phyloP scores from a whole-genome alignment of 2,888 invertebrate species.

The Sinohyriopsis cumingii region DNA sequence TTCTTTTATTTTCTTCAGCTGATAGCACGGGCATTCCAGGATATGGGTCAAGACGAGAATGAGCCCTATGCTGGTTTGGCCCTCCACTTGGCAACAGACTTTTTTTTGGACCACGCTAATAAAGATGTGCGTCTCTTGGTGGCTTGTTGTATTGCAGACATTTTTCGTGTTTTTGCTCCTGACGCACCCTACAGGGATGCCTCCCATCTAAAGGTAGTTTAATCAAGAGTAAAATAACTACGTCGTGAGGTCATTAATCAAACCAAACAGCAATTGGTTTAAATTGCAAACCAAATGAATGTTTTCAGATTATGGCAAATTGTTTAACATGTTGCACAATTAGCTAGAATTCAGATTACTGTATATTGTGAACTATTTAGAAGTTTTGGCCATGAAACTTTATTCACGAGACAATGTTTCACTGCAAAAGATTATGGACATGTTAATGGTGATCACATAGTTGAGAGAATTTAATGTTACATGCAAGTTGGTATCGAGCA shows the following conservation, averaged over 20 bases:
- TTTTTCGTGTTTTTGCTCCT: conserved; percentile 95
- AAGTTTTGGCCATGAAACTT: too few species aligned
- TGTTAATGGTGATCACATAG: too few species aligned
- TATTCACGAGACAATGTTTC: too few species aligned
- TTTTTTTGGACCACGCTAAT: conserved; percentile 90
- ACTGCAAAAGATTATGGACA: too few species aligned
- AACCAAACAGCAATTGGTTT: too few species aligned
- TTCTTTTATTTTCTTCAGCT: conserved; percentile 51
- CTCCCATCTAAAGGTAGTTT: conserved; percentile 84
- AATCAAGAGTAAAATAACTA: conserved; percentile 5
- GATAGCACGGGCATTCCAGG: conserved; percentile 91
- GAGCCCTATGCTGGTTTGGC: conserved; percentile 80
- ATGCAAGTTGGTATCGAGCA: too few species aligned
- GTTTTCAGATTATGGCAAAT: background rate
- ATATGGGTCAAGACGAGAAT: conserved; percentile 94
- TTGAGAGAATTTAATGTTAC: too few species aligned
- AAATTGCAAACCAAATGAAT: background rate
- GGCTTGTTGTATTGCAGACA: conserved; percentile 98
- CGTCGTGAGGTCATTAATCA: too few species aligned
- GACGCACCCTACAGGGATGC: conserved; percentile 98
- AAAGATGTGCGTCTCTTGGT: conserved; percentile 94
- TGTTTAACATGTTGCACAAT: background rate
- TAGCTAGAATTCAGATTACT: too few species aligned
- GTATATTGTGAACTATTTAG: too few species aligned
- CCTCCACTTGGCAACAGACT: conserved; percentile 92